phyloP scores from a whole-genome alignment of 2,113 vertebrate species.

The Microtus pennsylvanicus region DNA sequence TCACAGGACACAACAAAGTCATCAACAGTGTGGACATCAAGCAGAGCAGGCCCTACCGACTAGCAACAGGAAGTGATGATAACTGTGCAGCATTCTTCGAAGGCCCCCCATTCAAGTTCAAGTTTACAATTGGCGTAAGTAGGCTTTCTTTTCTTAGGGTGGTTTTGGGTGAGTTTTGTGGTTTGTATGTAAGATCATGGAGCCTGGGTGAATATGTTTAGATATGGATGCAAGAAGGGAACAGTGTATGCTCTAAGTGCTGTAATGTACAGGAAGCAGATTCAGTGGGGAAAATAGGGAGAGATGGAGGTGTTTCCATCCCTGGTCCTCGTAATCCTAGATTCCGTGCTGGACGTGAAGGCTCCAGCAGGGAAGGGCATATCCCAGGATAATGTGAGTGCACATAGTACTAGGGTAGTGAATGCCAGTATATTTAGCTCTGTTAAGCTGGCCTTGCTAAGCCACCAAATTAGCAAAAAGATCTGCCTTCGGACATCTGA shows the following conservation, averaged over 20 bases:
- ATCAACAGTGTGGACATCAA: conserved; percentile 97
- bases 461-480: background rate
- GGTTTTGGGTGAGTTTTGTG: background rate
- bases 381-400: rapidly evolving
- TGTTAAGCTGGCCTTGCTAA: background rate
- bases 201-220: background rate
- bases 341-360: rapidly evolving
- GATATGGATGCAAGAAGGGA: background rate
- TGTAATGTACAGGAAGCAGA: rapidly evolving
- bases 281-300: background rate
- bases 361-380: no score
- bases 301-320: background rate
- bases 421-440: background rate
- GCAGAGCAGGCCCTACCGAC: conserved; percentile 93
- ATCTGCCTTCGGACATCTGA: background rate
- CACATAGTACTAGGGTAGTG: background rate
- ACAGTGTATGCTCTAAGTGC: rapidly evolving
- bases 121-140: conserved; percentile 93
- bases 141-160: background rate
- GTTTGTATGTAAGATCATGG: background rate
- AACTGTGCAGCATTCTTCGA: conserved; percentile 92
- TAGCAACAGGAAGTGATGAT: conserved; percentile 94
- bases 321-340: rapidly evolving
- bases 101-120: conserved; percentile 97
- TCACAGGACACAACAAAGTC: conserved; percentile 93